Base-by-base conservation (phyloP, 2,888 invertebrate species). In the Erebia epiphron region DNA sequence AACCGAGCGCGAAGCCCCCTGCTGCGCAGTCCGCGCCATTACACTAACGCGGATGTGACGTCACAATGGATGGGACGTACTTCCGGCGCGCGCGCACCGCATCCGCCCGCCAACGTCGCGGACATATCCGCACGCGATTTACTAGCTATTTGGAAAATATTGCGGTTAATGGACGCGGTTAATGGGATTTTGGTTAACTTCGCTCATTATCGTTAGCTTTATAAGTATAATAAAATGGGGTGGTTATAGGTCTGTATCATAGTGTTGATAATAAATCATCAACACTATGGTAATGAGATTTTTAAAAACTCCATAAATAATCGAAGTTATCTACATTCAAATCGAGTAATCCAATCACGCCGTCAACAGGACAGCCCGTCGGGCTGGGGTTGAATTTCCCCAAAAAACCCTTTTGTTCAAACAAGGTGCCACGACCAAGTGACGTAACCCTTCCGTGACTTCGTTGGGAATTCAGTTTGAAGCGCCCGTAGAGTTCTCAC, bases 331-430 rank as follows among this genome's bases (percentile, higher is more conserved):
- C 75, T 80, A 84, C 85, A 85, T 86, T 85, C 83, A 83, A 86
- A 88, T 86, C 85, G 83, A 79, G 84, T 87, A 88, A 90, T 90
- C 84, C 86, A 86, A 87, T 86, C 86, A 87, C 83, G 75, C 79
- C 77, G 77, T 82, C 79, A 77, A 76, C 78, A 80, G 83, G 80
- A 81, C 77, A 78, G 79, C 78, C 74, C 72, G 76, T 56, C 70
- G 67, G 69, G 35, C 64, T 61, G 69, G 64, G 68, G 61, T 68
- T 56, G 63, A 67, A 46, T 56, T 63, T 49, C 73, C 75, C 80
- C 82, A 83, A 89, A 89, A 90, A 92, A 89, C 86, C 90, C 88
- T 86, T 90, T 91, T 89, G 88, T 89, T 87, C 88, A 91, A 92
- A 90, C 86, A 90, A 83, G 85, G 83, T 82, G 88, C 83, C 83